A percentile compares a stretch with the other conserved stretches of the same genome.
Evolutionary conservation across 2,113 vertebrate species (phyloP).

Genomic region (Montifringilla adamsi): DNA sequence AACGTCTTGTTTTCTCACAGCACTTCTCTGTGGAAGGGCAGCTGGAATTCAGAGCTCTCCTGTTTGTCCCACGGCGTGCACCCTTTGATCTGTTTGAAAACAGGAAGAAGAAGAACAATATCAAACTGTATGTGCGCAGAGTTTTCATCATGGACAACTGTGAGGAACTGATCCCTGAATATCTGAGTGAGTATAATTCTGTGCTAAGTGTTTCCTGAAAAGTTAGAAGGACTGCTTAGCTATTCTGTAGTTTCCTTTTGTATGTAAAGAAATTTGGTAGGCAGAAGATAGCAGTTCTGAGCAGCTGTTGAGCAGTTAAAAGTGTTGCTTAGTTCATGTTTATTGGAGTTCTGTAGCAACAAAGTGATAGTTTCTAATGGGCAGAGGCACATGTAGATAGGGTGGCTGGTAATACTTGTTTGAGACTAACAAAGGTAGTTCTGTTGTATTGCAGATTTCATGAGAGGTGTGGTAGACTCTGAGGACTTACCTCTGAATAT

Average conservation of each 20-base stretch:
- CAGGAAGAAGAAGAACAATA: constrained; percentile 95
- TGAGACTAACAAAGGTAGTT: not conserved
- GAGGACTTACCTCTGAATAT: constrained; percentile 96
- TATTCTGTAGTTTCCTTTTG: accelerated
- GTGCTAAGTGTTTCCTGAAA: accelerated
- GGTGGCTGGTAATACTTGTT: accelerated
- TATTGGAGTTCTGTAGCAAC: accelerated
- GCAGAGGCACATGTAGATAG: accelerated
- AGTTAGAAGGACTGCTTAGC: accelerated
- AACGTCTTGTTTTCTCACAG: constrained; percentile 27
- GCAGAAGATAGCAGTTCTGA: accelerated
- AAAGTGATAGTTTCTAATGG: accelerated
- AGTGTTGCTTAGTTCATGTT: accelerated
- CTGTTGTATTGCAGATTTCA: constrained; percentile 76
- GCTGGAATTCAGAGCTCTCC: constrained; percentile 90
- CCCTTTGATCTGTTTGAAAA: constrained; percentile 95
- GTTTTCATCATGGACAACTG: constrained; percentile 99
- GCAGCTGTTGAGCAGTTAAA: not conserved
- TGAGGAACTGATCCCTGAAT: constrained; percentile 93
- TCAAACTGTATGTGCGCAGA: constrained; percentile 92
- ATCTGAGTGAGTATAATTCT: constrained; percentile 84
- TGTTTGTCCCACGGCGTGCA: constrained; percentile 91
- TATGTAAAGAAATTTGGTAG: accelerated
- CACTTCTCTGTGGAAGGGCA: constrained; percentile 98
- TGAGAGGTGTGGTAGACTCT: constrained; percentile 94